phyloP scores from a whole-genome alignment of 2,797 vertebrate genomes.

The Coluber constrictor region DNA sequence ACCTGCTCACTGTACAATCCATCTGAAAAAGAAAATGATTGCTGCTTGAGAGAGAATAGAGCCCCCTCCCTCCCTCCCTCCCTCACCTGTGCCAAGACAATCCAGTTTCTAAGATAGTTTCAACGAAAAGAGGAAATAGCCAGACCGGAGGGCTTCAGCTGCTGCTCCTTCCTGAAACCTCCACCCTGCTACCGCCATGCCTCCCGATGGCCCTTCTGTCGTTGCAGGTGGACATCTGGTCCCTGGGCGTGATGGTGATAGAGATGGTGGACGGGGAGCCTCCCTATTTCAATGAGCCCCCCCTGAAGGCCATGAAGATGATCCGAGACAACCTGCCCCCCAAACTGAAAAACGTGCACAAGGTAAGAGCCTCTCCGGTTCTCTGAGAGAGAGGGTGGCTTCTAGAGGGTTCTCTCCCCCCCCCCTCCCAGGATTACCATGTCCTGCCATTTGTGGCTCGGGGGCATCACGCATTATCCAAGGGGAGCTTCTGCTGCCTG shows the following conservation, averaged over 20 bases:
- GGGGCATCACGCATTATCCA: background rate
- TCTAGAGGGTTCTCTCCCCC: background rate
- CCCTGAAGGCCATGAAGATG: slow-evolving; percentile 97
- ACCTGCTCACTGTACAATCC: background rate
- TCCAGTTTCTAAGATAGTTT: background rate
- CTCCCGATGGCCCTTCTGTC: background rate
- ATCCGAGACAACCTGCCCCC: slow-evolving; percentile 95
- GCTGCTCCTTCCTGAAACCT: background rate
- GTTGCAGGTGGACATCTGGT: slow-evolving; percentile 93
- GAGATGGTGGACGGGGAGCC: slow-evolving; percentile 98
- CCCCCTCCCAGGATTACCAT: background rate
- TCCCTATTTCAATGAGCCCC: slow-evolving; percentile 94
- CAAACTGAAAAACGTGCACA: slow-evolving; percentile 91
- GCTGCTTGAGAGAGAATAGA: background rate
- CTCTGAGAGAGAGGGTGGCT: background rate
- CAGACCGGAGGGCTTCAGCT: background rate
- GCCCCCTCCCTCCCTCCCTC: background rate
- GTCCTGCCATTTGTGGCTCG: background rate
- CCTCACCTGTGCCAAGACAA: background rate
- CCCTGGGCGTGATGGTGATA: slow-evolving; percentile 94
- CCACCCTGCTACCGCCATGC: too few species aligned
- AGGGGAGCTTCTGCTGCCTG: background rate
- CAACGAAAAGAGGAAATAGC: background rate
- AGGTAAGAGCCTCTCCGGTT: slow-evolving; percentile 68
- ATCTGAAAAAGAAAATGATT: background rate